Base-by-base conservation (phyloP, 1,140 invertebrate genomes). In the Orchesella cincta region DNA sequence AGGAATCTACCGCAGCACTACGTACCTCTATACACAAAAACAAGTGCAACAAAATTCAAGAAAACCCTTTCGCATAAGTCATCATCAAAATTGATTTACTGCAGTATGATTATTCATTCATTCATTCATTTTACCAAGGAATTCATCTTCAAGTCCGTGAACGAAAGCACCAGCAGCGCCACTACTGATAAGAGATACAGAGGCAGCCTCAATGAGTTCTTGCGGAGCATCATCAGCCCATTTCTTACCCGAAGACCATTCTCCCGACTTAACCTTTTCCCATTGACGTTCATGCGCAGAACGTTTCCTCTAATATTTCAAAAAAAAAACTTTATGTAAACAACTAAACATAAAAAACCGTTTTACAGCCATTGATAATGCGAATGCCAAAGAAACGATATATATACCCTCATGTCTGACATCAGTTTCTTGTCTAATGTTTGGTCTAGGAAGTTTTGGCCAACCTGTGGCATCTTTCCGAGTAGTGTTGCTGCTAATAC, bases 401-500 rank as follows among this genome's bases (percentile, higher is more conserved):
- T 54, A 79, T 81, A 54, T 74, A 90, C 91, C 84, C 92, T 94
- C 92, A 94, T 94, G 86, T 95, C 96, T 79, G 91, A 97, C 93
- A 99, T 99, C n/a, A 99, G 88, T 84, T 98, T 98, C 86, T 99
- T 99, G 84, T 99, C 97, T 1, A 99, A 85, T 0, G 98, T 99
- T 87, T 98, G 98, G 83, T 96, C 91, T 36, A 99, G 88, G 85
- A 98, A 98, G 76, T 91, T 89, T 62, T 92, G 90, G 75, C 94
- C 95, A 2, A 99, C 96, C 73, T 89, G 89, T 75, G 91, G 91
- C 88, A 98, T 94, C 35, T 90, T 90, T 14, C 97, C 97, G 46
- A 98, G 86, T 74, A 94, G 86, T 26, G 91, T 90, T 82, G 93
- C 93, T 0, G 94, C 93, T 31, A 91, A 86, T 0, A 91, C 92